These are phyloP conservation scores for Takifugu flavidus DNA, from an alignment of 2,113 vertebrate species.

Conservation along the genomic window DNA sequence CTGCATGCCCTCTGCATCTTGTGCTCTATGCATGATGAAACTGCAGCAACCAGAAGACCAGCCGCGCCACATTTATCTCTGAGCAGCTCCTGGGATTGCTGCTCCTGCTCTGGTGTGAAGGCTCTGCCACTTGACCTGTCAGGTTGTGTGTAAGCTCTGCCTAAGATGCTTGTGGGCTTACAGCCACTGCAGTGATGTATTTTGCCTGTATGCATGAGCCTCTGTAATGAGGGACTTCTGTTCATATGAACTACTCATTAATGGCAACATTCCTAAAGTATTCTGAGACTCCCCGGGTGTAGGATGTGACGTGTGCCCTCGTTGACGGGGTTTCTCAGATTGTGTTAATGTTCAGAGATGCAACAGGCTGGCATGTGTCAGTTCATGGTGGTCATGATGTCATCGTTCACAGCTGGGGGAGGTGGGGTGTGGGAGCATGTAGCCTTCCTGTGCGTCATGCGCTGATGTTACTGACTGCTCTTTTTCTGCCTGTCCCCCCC, in stretches of 20 bases:
- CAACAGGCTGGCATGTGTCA: conserved; percentile 36
- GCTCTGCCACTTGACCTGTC: conserved; percentile 1
- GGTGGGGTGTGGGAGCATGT: conserved; percentile 14
- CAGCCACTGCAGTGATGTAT: conserved; percentile 30
- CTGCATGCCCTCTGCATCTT: conserved; percentile 76
- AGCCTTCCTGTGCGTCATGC: conserved; percentile 5
- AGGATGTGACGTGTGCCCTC: no score
- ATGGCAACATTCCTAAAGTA: no score
- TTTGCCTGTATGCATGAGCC: conserved; percentile 64
- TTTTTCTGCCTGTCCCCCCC: background rate
- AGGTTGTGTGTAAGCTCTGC: conserved; percentile 26
- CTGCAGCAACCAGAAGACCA: conserved; percentile 19
- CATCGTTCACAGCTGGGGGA: conserved; percentile 20
- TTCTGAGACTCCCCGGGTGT: no score
- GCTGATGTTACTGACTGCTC: background rate
- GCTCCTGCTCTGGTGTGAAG: conserved; percentile 30
- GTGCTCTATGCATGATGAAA: conserved; percentile 65
- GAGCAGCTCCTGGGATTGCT: conserved; percentile 8
- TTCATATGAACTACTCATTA: background rate
- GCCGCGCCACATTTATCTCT: conserved; percentile 31
- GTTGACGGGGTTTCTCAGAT: background rate
- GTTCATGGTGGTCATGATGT: conserved; percentile 36
- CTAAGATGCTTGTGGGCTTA: conserved; percentile 9
- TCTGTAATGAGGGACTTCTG: conserved; percentile 22
- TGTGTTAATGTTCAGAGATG: conserved; percentile 5